Evolutionary conservation across 2,797 vertebrate genomes (phyloP), one percentile per base, ranked within the genome.

Genomic region (Tachyglossus aculeatus): DNA sequence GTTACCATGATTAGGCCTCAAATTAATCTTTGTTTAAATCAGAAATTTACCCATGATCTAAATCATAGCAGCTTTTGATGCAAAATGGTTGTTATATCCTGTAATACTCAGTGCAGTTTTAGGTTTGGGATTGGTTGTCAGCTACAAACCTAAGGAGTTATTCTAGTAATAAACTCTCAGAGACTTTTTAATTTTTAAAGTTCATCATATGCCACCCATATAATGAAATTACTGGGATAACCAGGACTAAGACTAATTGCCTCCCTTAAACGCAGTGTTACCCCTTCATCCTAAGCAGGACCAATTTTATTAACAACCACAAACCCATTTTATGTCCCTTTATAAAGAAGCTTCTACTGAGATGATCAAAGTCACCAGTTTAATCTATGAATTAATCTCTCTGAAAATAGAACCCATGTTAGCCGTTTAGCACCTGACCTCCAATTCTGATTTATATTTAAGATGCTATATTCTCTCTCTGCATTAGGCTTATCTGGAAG

Each of bases 301-400:
- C n/a, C n/a, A n/a, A n/a, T 39, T 19, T 48, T 48, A 41, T 57
- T 64, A 48, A 44, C 25, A 58, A 10, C 11, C 45, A 74, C 51
- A 63, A 51, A 29, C 43, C 66, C n/a, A 15, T 45, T 78, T 65
- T 65, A 48, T 50, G 22, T 41, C 43, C 67, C 73, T 64, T 76
- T 31, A 31, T 39, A 25, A 68, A 84, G 63, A 81, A 40, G 8
- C 16, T 27, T 68, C 51, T 8, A 21, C 53, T 63, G 45, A 22
- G 29, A 51, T 40, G 51, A 67, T 13, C 78, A 70, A 77, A 81
- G 50, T 70, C 56, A 70, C 38, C 56, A 77, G 57, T 45, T 67
- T 78, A 81, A 79, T 77, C 64, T 79, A 18, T 58, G 62, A 71
- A 66, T 82, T 75, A 70, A 75, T 77, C 58, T 80, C 51, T 70